Evolutionary conservation across 1,140 invertebrate species (phyloP), one percentile per base, ranked within the genome.

Genomic region (Pentalonia nigronervosa): DNA sequence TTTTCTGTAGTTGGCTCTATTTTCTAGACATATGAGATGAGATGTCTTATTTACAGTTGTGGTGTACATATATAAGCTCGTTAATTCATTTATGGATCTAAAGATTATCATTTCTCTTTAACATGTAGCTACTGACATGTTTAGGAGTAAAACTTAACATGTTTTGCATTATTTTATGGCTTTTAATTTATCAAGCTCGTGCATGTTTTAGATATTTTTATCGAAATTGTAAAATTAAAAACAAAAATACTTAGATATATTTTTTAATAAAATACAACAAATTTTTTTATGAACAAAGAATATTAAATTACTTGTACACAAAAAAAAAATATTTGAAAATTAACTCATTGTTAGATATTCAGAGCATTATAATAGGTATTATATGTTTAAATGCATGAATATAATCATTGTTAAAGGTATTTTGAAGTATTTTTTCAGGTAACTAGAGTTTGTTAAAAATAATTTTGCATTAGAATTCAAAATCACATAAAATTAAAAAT

Each of bases 21-120:
- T 87, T 48, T 48, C 84, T 20, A 48, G 84, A 25, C 84, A 48
- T 47, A 48, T 14, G 23, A 48, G 45, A 48, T 47, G 45, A 87
- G 47, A 88, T 88, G 86, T 88, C 47, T 88, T 48, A 88, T 88
- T 88, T 88, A 88, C 47, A 50, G 2, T 87, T 30, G 9, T 47
- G 36, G 41, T 30, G 21, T 84, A 25, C 45, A 36, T 36, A 83
- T n/a, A 67, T 41, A 86, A 86, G 11, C 41, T 86, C 11, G 41
- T 86, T 47, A 47, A 86, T 86, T 86, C 1, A 45, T 25, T 25
- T 47, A 86, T 30, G 25, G 25, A 86, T 4, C 21, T 14, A 76
- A 14, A 76, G 60, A 76, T 76, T n/a, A 76, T 0, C 17, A 76
- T n/a, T 76, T 14, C 14, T 76, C 14, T 76, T 76, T 76, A 76